These are phyloP conservation scores for Phrynocephalus versicolor DNA, from an alignment of 2,113 vertebrate species.

Conservation along the genomic window DNA sequence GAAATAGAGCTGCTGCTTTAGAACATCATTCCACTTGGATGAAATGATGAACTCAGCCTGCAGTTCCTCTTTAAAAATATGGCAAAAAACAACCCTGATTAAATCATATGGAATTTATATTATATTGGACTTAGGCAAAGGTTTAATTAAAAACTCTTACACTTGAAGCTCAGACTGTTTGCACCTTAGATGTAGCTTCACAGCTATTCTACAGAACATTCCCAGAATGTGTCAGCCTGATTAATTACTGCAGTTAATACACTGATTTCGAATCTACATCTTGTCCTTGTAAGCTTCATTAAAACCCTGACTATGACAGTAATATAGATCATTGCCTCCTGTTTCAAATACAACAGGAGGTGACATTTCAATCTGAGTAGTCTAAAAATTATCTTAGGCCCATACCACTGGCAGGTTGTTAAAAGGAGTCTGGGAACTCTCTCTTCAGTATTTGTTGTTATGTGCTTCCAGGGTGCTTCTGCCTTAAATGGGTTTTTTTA, in stretches of 20 bases:
- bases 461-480: no score
- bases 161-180: conserved; percentile 41
- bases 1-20: not conserved
- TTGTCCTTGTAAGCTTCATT: conserved; percentile 35
- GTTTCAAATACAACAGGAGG: conserved; percentile 19
- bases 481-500: no score
- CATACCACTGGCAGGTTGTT: not conserved
- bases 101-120: conserved; percentile 12
- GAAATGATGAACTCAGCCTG: not conserved
- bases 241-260: conserved; percentile 59
- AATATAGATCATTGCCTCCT: conserved; percentile 44
- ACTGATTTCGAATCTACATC: conserved; percentile 54
- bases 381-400: not conserved
- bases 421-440: not conserved
- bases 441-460: not conserved
- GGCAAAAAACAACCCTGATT: conserved; percentile 1
- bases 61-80: not conserved
- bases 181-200: conserved; percentile 24
- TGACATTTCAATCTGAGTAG: conserved; percentile 5
- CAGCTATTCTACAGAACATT: conserved; percentile 41
- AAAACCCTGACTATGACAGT: conserved; percentile 41
- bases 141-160: conserved; percentile 37
- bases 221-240: conserved; percentile 57
- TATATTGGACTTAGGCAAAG: conserved; percentile 2
- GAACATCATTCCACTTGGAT: not conserved